Base-by-base conservation (phyloP, 2,113 vertebrate genomes). In the Sylvia atricapilla region DNA sequence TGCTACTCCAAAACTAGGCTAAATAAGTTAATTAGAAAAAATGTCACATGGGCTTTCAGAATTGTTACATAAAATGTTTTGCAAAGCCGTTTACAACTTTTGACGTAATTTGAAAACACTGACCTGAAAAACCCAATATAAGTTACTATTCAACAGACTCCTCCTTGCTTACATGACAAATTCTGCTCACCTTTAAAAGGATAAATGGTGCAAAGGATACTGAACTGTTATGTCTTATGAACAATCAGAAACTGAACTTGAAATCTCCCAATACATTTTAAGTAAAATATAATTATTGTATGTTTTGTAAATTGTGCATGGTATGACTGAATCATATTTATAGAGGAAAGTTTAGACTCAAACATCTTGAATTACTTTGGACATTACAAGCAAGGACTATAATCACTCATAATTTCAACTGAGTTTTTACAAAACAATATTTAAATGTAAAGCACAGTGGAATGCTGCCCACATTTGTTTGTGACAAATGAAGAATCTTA, bases 21-120 rank as follows among this genome's bases (percentile, higher is more conserved):
- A 91, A 97, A 91, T 90, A 96, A 96, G 67, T 96, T 97, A 95
- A 98, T 97, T 95, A 97, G 94, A 87, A 97, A 97, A 91, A 95
- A 44, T 84, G 60, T 94, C 81, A 94, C 70, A 80, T 0, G 2
- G 37, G 90, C 37, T 89, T 78, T 94, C 63, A 80, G 84, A 91
- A 88, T 53, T 55, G 52, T 92, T 93, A 90, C 70, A 92, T 87
- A 85, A 81, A 93, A 63, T 47, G 50, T 91, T 93, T 93, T 74
- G 66, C 81, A 78, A 89, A 90, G 67, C 87, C 90, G 20, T 77
- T 84, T 96, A 95, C 76, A 94, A 96, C 77, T 96, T 96, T 95
- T 23, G 47, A 91, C 4, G 1, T 58, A 84, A 95, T 80, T 72
- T 69, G 85, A 95, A 95, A 95, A 95, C 79, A 81, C 30, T 68